These are phyloP conservation scores for Ormia ochracea DNA, from an alignment of 2,888 invertebrate species.

Conservation along the genomic window DNA sequence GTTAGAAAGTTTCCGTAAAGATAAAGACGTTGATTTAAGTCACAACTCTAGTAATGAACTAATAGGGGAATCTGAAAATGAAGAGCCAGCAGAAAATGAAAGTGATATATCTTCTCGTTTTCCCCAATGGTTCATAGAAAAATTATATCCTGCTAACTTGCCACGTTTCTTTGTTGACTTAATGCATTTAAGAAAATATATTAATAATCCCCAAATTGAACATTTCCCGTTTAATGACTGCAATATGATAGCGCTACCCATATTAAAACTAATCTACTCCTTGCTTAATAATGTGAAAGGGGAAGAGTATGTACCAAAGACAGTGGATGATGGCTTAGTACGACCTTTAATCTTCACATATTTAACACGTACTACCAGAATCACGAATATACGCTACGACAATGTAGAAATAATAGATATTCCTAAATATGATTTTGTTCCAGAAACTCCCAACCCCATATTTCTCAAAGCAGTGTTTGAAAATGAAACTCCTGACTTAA, in stretches of 20 bases:
- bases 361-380: conserved; percentile 71
- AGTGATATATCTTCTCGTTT: conserved; percentile 69
- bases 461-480: conserved; percentile 69
- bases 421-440: conserved; percentile 65
- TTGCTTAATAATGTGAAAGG: conserved; percentile 73
- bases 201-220: conserved; percentile 85
- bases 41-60: conserved; percentile 2
- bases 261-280: conserved; percentile 80
- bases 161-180: conserved; percentile 84
- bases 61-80: conserved; percentile 29
- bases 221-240: conserved; percentile 81
- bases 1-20: conserved; percentile 36
- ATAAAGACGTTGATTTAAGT: not conserved
- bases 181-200: conserved; percentile 80
- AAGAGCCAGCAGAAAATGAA: conserved; percentile 50
- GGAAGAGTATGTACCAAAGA: conserved; percentile 52
- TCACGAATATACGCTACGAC: conserved; percentile 73
- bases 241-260: conserved; percentile 80
- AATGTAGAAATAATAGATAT: conserved; percentile 66
- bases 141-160: conserved; percentile 80
- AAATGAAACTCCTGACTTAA: conserved; percentile 61
- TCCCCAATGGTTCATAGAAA: conserved; percentile 83
- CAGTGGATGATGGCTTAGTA: conserved; percentile 61
- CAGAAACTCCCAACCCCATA: conserved; percentile 67
- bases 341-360: conserved; percentile 70